These are phyloP conservation scores for Todiramphus chloris DNA, from an alignment of 2,113 vertebrate genomes.

Conservation along the genomic window DNA sequence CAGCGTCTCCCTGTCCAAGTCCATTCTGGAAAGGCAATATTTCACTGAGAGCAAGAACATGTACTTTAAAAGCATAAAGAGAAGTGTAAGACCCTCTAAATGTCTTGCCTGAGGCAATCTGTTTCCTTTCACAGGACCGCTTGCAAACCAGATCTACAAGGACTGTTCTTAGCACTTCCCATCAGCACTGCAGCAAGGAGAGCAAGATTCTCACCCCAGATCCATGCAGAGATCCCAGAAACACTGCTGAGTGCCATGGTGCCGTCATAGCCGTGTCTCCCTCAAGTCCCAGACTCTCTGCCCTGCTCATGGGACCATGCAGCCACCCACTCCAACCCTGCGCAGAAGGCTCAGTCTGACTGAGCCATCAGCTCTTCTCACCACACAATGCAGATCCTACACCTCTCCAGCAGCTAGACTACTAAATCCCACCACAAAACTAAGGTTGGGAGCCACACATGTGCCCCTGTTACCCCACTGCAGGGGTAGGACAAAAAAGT, in stretches of 20 bases:
- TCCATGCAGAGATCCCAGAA: neutral
- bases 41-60: neutral
- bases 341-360: neutral
- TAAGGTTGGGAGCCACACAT: accelerated
- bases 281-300: neutral
- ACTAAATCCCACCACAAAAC: neutral
- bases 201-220: neutral
- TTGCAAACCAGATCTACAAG: neutral
- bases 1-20: neutral
- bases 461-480: neutral
- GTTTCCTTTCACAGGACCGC: neutral
- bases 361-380: neutral
- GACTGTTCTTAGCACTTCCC: neutral
- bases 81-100: neutral
- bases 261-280: neutral
- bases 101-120: slow-evolving; percentile 19
- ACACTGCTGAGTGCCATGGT: neutral
- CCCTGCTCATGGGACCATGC: neutral
- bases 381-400: accelerated
- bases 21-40: neutral
- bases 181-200: neutral
- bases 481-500: accelerated
- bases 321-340: too few species aligned
- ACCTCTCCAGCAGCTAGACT: neutral
- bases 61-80: neutral